Evolutionary conservation across 2,888 invertebrate genomes (phyloP).

Genomic region (Caenorhabditis auriculariae): DNA sequence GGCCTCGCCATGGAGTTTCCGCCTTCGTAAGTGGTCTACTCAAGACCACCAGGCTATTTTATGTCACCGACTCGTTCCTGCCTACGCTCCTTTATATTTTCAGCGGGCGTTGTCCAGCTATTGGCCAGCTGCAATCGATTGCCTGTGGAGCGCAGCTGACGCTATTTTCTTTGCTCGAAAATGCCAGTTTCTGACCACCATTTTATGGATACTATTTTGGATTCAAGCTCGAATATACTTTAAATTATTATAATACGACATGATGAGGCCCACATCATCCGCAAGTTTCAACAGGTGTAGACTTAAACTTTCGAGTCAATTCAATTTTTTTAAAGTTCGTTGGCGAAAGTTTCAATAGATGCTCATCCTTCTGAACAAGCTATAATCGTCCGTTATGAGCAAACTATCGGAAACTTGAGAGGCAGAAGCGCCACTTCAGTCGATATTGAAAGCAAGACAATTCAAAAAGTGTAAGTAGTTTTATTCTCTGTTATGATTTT

Average conservation of each 20-base stretch:
- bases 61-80: too few species aligned
- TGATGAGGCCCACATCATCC: slow-evolving; percentile 26
- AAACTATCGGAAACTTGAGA: slow-evolving; percentile 71
- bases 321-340: neutral
- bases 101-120: too few species aligned
- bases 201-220: too few species aligned
- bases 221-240: too few species aligned
- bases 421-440: slow-evolving; percentile 68
- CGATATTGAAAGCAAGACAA: slow-evolving; percentile 78
- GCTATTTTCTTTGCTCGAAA: too few species aligned
- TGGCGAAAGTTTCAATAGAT: slow-evolving; percentile 70
- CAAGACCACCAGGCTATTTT: too few species aligned
- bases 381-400: slow-evolving; percentile 81
- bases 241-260: too few species aligned
- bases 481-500: neutral
- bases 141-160: too few species aligned
- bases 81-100: too few species aligned
- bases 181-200: too few species aligned
- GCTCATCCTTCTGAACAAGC: slow-evolving; percentile 86
- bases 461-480: slow-evolving; percentile 54
- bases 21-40: too few species aligned
- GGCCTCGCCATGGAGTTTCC: slow-evolving; percentile 75
- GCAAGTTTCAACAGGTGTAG: slow-evolving; percentile 26
- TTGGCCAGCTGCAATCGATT: too few species aligned
- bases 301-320: neutral